Evolutionary conservation across 1,140 invertebrate genomes (phyloP).

Genomic region (Aphaenogaster floridana): DNA sequence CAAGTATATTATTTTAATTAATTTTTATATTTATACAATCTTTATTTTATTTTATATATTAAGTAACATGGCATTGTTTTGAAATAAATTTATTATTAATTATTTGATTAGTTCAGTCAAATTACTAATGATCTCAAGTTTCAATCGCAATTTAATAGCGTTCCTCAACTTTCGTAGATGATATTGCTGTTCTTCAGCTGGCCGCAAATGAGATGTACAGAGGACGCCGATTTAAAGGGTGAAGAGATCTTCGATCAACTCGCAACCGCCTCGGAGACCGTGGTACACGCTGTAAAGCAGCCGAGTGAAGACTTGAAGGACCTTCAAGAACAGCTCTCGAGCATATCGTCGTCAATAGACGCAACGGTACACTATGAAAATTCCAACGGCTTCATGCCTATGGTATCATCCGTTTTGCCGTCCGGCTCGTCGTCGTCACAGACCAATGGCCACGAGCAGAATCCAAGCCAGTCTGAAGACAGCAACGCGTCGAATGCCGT

Average conservation of each 20-base stretch:
- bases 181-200: conserved; percentile 81
- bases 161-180: conserved; percentile 73
- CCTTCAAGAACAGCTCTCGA: conserved; percentile 15
- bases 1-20: not conserved
- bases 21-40: not conserved
- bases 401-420: conserved; percentile 65
- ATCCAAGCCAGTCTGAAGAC: conserved; percentile 13
- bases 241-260: conserved; percentile 81
- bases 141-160: not conserved
- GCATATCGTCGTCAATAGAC: conserved; percentile 45
- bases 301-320: conserved; percentile 66
- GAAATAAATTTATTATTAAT: not conserved
- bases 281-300: conserved; percentile 18
- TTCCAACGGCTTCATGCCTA: conserved; percentile 83
- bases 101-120: conserved; percentile 2
- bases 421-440: conserved; percentile 4
- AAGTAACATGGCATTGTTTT: not conserved
- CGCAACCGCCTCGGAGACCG: conserved; percentile 79
- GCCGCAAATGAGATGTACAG: conserved; percentile 73
- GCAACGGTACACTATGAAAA: conserved; percentile 80
- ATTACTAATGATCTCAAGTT: not conserved
- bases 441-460: not conserved
- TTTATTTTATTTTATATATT: not conserved
- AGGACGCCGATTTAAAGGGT: conserved; percentile 54
- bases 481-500: conserved; percentile 21